Evolutionary conservation across 2,888 invertebrate species (phyloP), one percentile per base, ranked within the genome.

Genomic region (Drosophila neutralis): DNA sequence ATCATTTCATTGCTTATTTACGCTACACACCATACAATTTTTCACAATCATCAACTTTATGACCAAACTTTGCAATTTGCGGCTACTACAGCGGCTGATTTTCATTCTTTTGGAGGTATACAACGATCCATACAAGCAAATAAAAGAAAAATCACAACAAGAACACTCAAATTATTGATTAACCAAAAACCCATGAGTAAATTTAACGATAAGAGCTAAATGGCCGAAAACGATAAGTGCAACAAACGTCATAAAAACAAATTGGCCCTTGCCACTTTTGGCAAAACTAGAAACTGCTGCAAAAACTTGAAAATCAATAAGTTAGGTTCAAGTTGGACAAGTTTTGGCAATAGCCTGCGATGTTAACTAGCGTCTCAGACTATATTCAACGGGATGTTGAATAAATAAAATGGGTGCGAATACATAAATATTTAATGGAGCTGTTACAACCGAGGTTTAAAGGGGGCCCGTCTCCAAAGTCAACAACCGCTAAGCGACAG

Each of bases 131-230:
- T 54, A 66, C 71, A 59, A 56, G 29, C 51, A 15, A 45, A 7
- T 45, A 21, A 45, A 45, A 42, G 21, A 21, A 7, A 45, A 24
- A 21, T 7, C 15, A 3, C 11, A 59, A 60, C 18, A 38, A 27
- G 13, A 68, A 52, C 21, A 57, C 35, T 6, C 51, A 56, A 51
- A 69, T 64, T 81, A 80, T 78, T 80, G 73, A 78, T 81, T 77
- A 81, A 56, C 73, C 62, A 59, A 68, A 73, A 42, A 33, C 38
- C 63, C 18, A 27, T 36, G 29, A 38, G 35, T 21, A 49, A 60
- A 54, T 52, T 59, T 63, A 35, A 52, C 60, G 48, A 54, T 45
- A 31, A 13, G 21, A 64, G 33, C 36, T 40, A 72, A 66, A 36
- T 52, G 33, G 29, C 35, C 29, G 56, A 45, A 54, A 57, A 48